Conservation (phyloP, 1,140 invertebrate species). For the Pissodes strobi region DNA sequence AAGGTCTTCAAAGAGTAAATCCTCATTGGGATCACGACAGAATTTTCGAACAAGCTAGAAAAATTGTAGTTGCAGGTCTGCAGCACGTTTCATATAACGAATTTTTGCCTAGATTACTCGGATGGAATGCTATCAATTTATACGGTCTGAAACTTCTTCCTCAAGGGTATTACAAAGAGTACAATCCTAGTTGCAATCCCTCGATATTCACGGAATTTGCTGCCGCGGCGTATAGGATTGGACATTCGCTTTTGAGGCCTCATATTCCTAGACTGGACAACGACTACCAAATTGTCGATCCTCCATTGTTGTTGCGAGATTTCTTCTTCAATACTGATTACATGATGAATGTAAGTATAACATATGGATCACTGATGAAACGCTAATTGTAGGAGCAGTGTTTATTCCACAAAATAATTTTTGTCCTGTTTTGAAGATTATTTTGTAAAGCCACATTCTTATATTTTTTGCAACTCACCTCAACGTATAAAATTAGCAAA, state of each 20-base stretch:
- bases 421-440: too few species aligned
- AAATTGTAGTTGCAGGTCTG: slow-evolving; percentile 83
- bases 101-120: slow-evolving; percentile 91
- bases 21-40: slow-evolving; percentile 89
- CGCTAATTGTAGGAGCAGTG: too few species aligned
- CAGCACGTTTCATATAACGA: slow-evolving; percentile 95
- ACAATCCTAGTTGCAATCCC: slow-evolving; percentile 90
- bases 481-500: too few species aligned
- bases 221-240: slow-evolving; percentile 90
- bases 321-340: slow-evolving; percentile 96
- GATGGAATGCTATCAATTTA: slow-evolving; percentile 84
- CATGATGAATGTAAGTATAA: slow-evolving; percentile 65
- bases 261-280: slow-evolving; percentile 82
- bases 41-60: slow-evolving; percentile 80
- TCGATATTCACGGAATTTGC: slow-evolving; percentile 94
- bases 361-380: too few species aligned
- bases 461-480: too few species aligned
- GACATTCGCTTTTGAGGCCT: slow-evolving; percentile 89
- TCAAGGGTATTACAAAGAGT: slow-evolving; percentile 90
- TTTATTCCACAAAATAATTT: too few species aligned
- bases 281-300: slow-evolving; percentile 78
- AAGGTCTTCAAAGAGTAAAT: slow-evolving; percentile 79
- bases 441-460: too few species aligned
- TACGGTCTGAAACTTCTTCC: slow-evolving; percentile 85
- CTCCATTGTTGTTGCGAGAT: slow-evolving; percentile 76